These are phyloP conservation scores for Mactra quadrangularis DNA, from an alignment of 1,140 invertebrate genomes.

Conservation along the genomic window DNA sequence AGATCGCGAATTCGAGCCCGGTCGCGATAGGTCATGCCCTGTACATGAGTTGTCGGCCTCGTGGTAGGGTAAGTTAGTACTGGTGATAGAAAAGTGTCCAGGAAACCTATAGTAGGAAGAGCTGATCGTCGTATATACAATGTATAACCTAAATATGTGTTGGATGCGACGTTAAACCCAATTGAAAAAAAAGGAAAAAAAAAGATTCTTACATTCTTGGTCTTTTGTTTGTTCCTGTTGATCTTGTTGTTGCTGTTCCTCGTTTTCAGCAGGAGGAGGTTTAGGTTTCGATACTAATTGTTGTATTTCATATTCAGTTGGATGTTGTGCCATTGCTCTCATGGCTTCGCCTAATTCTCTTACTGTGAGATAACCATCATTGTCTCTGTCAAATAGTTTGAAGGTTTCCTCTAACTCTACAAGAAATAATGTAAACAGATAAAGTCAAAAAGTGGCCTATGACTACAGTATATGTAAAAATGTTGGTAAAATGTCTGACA, in stretches of 20 bases:
- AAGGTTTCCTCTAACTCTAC: conserved; percentile 63
- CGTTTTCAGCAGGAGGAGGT: not conserved
- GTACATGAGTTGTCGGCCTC: too few species aligned
- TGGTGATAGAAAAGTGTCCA: too few species aligned
- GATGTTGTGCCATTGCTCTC: conserved; percentile 99
- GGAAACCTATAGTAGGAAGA: too few species aligned
- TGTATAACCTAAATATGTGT: too few species aligned
- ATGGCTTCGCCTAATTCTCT: conserved; percentile 99
- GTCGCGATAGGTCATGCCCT: too few species aligned
- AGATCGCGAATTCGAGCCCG: too few species aligned
- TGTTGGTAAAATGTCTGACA: not conserved
- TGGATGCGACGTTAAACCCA: too few species aligned
- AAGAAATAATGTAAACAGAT: not conserved
- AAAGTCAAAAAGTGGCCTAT: not conserved
- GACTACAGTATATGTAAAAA: not conserved
- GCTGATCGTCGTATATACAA: too few species aligned
- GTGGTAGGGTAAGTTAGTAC: too few species aligned
- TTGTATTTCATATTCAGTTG: conserved; percentile 99
- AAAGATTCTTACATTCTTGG: too few species aligned
- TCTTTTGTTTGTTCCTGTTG: not conserved
- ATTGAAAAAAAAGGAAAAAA: too few species aligned
- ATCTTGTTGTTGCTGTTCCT: not conserved
- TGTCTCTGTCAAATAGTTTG: conserved; percentile 85
- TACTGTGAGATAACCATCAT: conserved; percentile 99
- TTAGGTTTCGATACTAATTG: conserved; percentile 99